These are phyloP conservation scores for Bugulina stolonifera DNA, from an alignment of 2,888 invertebrate genomes.

Conservation along the genomic window DNA sequence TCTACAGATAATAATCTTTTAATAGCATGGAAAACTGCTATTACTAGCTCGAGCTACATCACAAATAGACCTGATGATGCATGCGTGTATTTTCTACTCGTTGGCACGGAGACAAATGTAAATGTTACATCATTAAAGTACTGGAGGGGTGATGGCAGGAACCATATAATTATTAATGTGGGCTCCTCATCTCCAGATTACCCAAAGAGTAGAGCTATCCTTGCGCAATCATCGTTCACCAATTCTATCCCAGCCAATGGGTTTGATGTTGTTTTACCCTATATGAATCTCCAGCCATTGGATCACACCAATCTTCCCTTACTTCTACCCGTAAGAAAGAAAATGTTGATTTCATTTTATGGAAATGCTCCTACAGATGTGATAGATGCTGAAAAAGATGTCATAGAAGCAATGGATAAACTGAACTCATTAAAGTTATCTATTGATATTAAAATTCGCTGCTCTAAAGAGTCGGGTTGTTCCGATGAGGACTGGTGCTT, in stretches of 20 bases:
- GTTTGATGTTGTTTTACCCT: constrained; percentile 75
- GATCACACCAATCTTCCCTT: constrained; percentile 58
- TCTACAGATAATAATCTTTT: not conserved
- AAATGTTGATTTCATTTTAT: constrained; percentile 76
- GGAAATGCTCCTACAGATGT: constrained; percentile 41
- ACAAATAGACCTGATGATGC: constrained; percentile 77
- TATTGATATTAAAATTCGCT: not conserved
- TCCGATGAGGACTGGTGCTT: not conserved
- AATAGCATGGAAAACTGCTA: not conserved
- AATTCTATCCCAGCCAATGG: constrained; percentile 52
- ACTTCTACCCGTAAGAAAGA: constrained; percentile 79
- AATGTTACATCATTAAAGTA: constrained; percentile 62
- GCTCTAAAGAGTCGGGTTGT: not conserved
- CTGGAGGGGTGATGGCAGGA: constrained; percentile 92
- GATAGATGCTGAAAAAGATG: constrained; percentile 12
- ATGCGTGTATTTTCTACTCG: constrained; percentile 77
- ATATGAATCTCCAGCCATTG: not conserved
- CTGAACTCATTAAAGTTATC: not conserved
- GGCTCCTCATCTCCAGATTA: constrained; percentile 52
- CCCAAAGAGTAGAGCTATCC: constrained; percentile 70
- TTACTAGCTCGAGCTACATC: constrained; percentile 58
- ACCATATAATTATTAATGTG: constrained; percentile 79
- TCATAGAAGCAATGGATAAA: not conserved
- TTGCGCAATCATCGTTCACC: constrained; percentile 62
- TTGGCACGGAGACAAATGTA: constrained; percentile 62